Conservation (phyloP, 2,113 vertebrate genomes). For the Engystomops pustulosus region DNA sequence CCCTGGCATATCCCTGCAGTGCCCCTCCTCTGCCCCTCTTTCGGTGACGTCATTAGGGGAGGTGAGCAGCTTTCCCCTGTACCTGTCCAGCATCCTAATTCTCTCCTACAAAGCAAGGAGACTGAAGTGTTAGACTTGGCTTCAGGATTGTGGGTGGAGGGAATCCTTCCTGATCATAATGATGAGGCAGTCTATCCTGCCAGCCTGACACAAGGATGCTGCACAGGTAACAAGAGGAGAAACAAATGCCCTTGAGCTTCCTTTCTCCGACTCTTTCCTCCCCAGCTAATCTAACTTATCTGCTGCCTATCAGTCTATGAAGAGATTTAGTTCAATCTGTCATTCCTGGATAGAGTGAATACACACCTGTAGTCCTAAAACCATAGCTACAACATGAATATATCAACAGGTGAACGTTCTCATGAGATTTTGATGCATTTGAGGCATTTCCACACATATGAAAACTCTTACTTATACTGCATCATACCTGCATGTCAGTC, state of each 20-base stretch:
- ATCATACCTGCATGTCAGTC: too few species aligned
- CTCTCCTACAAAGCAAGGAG: slow-evolving; percentile 6
- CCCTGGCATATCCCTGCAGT: neutral
- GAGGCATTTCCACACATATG: too few species aligned
- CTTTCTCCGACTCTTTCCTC: neutral
- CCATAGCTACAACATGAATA: too few species aligned
- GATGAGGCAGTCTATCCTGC: slow-evolving; percentile 33
- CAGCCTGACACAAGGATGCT: slow-evolving; percentile 46
- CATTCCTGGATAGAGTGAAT: too few species aligned
- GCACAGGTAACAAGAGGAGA: slow-evolving; percentile 50
- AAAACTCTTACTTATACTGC: too few species aligned
- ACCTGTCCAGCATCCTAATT: slow-evolving; percentile 50
- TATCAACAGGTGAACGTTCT: too few species aligned
- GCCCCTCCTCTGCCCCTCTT: neutral
- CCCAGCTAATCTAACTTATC: neutral
- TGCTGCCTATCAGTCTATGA: too few species aligned
- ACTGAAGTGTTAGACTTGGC: neutral
- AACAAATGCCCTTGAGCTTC: slow-evolving; percentile 28
- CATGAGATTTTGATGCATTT: too few species aligned
- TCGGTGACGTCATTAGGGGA: slow-evolving; percentile 39
- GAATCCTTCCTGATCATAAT: slow-evolving; percentile 39
- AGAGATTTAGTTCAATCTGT: too few species aligned
- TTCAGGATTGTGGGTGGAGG: slow-evolving; percentile 11
- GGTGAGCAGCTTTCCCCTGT: slow-evolving; percentile 13
- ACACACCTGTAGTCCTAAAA: too few species aligned